Base-by-base conservation (phyloP, 2,888 invertebrate genomes). In the Rhabditoides inermis region DNA sequence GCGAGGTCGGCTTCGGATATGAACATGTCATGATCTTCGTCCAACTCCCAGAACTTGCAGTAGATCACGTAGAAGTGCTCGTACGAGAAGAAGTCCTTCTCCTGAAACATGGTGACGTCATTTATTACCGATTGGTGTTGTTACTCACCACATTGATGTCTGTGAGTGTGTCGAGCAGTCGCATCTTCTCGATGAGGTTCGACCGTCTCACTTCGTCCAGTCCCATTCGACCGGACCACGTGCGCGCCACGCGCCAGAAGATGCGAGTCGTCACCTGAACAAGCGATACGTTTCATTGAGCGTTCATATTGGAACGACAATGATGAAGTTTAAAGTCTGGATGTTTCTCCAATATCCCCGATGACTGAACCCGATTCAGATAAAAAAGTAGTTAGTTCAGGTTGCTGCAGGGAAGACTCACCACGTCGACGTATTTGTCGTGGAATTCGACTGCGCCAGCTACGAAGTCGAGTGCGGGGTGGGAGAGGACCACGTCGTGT, bases 31-130 rank as follows among this genome's bases (percentile, higher is more conserved):
- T 98, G 98, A 81, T 98, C 98, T 60, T 88, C 84, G 79, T 98
- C 98, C 77, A 98, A 81, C 80, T 98, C 98, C 98, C 98, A 99
- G 81, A 98, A 99, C 80, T 98, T 98, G 83, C 98, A 98, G 80
- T 99, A 98, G 78, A 98, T 94, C 57, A 98, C 98, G 82, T 98
- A 98, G 81, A 98, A 98, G 82, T 98, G 98, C 79, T 99, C 98
- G 79, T 99, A 98, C 77, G 94, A 94, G 82, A 83, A 87, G 79
- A 78, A 81, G 60, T 84, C 83, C n/a, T n/a, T n/a, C n/a, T n/a
- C n/a, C n/a, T n/a, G n/a, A n/a, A n/a, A n/a, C n/a, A n/a, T n/a
- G n/a, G n/a, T n/a, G n/a, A n/a, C n/a, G n/a, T n/a, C n/a, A n/a
- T n/a, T n/a, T n/a, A n/a, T n/a, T n/a, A n/a, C n/a, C n/a, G n/a